phyloP scores from a whole-genome alignment of 1,140 invertebrate species.

The Trichonephila clavata region DNA sequence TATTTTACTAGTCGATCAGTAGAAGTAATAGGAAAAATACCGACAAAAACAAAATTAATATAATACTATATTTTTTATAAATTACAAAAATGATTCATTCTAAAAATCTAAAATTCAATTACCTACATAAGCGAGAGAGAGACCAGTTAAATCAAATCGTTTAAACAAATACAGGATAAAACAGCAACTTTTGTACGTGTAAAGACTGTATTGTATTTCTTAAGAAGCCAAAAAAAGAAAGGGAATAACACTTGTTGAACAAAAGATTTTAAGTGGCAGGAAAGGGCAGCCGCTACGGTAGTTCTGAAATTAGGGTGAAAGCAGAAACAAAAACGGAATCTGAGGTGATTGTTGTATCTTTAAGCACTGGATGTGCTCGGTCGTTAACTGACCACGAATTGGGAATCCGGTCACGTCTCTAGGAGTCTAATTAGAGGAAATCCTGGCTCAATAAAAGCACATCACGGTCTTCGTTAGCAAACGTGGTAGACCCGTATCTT shows the following conservation, averaged over 20 bases:
- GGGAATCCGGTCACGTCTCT: conserved; percentile 53
- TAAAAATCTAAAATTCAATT: too few relatives aligned
- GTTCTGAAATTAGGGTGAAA: conserved; percentile 18
- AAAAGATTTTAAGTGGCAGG: neutral
- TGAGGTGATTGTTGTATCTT: conserved; percentile 26
- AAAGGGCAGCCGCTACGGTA: neutral
- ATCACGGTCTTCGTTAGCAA: conserved; percentile 60
- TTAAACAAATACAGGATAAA: too few relatives aligned
- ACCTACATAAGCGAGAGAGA: too few relatives aligned
- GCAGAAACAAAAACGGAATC: neutral
- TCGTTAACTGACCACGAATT: conserved; percentile 64
- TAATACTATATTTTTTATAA: too few relatives aligned
- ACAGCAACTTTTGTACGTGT: too few relatives aligned
- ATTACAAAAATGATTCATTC: too few relatives aligned
- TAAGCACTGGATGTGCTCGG: neutral
- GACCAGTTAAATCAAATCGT: too few relatives aligned
- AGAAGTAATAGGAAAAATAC: too few relatives aligned
- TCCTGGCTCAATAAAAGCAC: conserved; percentile 57
- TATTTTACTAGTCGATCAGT: too few relatives aligned
- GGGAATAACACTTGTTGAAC: neutral
- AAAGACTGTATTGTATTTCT: too few relatives aligned
- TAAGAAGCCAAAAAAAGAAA: too few relatives aligned
- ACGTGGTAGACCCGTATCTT: conserved; percentile 36
- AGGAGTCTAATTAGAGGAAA: conserved; percentile 64
- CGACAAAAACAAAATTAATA: too few relatives aligned